phyloP scores from a whole-genome alignment of 2,113 vertebrate species.

The Coturnix japonica region DNA sequence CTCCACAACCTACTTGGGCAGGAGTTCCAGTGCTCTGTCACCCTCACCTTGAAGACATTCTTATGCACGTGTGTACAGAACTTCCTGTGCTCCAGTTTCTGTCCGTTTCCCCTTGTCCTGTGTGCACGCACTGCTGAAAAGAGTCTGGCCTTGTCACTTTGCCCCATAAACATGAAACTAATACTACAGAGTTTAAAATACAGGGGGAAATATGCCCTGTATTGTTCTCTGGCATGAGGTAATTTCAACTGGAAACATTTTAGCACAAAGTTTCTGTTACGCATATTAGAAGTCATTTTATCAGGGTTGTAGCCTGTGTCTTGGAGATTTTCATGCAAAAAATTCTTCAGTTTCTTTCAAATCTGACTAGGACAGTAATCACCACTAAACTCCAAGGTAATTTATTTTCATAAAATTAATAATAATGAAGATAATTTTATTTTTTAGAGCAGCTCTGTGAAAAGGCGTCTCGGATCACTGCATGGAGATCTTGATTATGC shows the following conservation, averaged over 20 bases:
- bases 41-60: too few relatives aligned
- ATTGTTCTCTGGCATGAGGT: background rate
- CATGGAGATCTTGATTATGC: constrained; percentile 51
- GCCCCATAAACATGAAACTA: background rate
- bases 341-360: background rate
- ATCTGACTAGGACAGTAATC: constrained; percentile 33
- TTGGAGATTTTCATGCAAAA: background rate
- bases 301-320: background rate
- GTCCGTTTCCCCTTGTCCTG: too few relatives aligned
- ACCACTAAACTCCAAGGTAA: constrained; percentile 37
- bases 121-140: too few relatives aligned
- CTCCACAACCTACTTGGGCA: too few relatives aligned
- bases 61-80: too few relatives aligned
- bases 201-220: background rate
- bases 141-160: too few relatives aligned
- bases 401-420: constrained; percentile 66
- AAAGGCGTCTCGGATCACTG: constrained; percentile 44
- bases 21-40: too few relatives aligned
- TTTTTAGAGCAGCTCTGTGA: constrained; percentile 50
- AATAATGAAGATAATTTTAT: constrained; percentile 68
- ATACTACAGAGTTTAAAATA: background rate
- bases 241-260: background rate
- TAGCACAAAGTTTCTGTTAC: background rate
- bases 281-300: background rate
- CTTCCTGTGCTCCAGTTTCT: too few relatives aligned